Percentiles rank a stretch among this genome's conserved stretches.
These are phyloP conservation scores for Epinephelus malabaricus DNA, from an alignment of 2,797 vertebrate genomes.

Conservation along the genomic window DNA sequence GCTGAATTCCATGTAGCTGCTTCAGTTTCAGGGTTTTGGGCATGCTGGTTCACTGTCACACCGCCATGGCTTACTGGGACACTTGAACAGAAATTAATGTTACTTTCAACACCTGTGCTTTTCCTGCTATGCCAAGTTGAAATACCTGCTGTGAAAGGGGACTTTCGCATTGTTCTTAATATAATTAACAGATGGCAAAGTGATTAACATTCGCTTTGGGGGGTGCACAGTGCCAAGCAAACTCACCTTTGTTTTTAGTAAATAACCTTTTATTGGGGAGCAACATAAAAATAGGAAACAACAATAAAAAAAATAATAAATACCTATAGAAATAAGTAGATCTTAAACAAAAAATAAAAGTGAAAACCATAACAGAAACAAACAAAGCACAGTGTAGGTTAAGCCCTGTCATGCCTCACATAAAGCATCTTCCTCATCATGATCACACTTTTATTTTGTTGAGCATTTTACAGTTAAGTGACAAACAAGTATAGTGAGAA, in stretches of 20 bases:
- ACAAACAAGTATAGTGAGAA: background rate
- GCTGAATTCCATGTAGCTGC: too few relatives aligned
- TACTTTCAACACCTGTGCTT: too few relatives aligned
- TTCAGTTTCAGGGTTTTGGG: too few relatives aligned
- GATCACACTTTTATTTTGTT: constrained; percentile 26
- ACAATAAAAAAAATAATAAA: constrained; percentile 61
- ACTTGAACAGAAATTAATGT: too few relatives aligned
- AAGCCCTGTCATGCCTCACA: constrained; percentile 4
- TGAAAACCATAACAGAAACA: constrained; percentile 4
- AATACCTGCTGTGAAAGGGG: too few relatives aligned
- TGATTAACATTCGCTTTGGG: too few relatives aligned
- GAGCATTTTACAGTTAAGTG: constrained; percentile 16
- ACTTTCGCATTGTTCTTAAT: too few relatives aligned
- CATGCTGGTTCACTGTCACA: too few relatives aligned
- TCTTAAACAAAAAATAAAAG: constrained; percentile 39
- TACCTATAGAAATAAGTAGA: constrained; percentile 55
- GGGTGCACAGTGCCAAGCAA: background rate
- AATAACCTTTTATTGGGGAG: constrained; percentile 71
- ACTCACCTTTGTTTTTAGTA: constrained; percentile 20
- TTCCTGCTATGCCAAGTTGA: too few relatives aligned
- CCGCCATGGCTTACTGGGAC: too few relatives aligned
- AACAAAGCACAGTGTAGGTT: background rate
- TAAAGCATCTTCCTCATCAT: constrained; percentile 4
- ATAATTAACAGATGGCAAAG: too few relatives aligned
- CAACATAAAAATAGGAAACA: constrained; percentile 54